Evolutionary conservation across 1,140 invertebrate species (phyloP).

Genomic region (Whitmania pigra): DNA sequence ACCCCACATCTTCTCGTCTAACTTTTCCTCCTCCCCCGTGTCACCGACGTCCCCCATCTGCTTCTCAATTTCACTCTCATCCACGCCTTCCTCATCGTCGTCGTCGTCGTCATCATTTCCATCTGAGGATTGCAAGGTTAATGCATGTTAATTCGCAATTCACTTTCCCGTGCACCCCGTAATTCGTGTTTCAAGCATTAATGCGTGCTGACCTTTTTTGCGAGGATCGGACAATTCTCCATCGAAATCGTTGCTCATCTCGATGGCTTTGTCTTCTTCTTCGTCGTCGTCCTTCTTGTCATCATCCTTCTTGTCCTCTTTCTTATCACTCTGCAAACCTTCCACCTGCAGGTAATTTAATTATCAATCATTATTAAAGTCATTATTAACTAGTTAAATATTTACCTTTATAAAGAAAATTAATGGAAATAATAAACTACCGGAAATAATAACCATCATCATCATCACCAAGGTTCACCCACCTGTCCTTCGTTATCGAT

Average conservation of each 20-base stretch:
- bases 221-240: constrained; percentile 70
- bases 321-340: constrained; percentile 62
- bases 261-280: constrained; percentile 82
- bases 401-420: no score
- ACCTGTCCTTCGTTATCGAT: constrained; percentile 80
- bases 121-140: constrained; percentile 33
- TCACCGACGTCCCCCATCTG: constrained; percentile 82
- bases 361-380: background rate
- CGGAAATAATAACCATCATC: no score
- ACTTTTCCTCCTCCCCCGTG: constrained; percentile 54
- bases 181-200: no score
- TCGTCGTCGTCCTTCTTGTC: constrained; percentile 40
- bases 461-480: background rate
- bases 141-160: constrained; percentile 38
- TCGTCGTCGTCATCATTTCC: constrained; percentile 54
- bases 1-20: constrained; percentile 69
- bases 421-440: no score
- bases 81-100: constrained; percentile 49
- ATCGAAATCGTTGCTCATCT: constrained; percentile 85
- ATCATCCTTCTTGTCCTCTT: constrained; percentile 47
- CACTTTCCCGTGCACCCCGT: background rate
- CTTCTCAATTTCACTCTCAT: constrained; percentile 59
- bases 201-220: constrained; percentile 40
- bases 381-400: no score
- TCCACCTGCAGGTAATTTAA: constrained; percentile 53